phyloP scores from a whole-genome alignment of 1,140 invertebrate species.

The Drosophila willistoni region DNA sequence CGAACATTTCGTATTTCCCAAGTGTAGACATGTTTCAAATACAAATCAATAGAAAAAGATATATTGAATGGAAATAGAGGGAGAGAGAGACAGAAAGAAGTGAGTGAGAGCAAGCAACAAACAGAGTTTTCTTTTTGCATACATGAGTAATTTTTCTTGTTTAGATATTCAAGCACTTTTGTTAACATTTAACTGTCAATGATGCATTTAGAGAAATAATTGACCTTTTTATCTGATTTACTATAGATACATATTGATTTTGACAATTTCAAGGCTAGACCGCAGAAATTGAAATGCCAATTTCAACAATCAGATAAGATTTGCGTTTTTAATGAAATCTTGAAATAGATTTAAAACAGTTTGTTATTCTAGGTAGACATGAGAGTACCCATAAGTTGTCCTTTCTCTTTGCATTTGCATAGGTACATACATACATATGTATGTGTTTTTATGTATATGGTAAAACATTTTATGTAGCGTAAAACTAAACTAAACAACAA shows the following conservation, averaged over 20 bases:
- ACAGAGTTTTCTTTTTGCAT: neutral
- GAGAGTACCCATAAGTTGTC: neutral
- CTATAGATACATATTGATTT: neutral
- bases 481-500: neutral
- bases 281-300: neutral
- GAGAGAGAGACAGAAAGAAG: neutral
- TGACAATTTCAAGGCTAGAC: neutral
- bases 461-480: neutral
- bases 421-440: neutral
- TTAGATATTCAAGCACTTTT: constrained; percentile 6
- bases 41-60: constrained; percentile 12
- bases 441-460: neutral
- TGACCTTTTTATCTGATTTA: constrained; percentile 6
- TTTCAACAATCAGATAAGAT: neutral
- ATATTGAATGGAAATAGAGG: neutral
- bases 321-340: neutral
- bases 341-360: neutral
- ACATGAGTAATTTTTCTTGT: constrained; percentile 10
- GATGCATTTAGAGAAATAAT: constrained; percentile 1
- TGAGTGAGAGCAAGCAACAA: neutral
- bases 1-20: constrained; percentile 10
- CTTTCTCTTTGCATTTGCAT: neutral
- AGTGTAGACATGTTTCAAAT: constrained; percentile 11
- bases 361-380: neutral
- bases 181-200: neutral